phyloP scores from a whole-genome alignment of 2,113 vertebrate species.

The Corythaeola cristata region DNA sequence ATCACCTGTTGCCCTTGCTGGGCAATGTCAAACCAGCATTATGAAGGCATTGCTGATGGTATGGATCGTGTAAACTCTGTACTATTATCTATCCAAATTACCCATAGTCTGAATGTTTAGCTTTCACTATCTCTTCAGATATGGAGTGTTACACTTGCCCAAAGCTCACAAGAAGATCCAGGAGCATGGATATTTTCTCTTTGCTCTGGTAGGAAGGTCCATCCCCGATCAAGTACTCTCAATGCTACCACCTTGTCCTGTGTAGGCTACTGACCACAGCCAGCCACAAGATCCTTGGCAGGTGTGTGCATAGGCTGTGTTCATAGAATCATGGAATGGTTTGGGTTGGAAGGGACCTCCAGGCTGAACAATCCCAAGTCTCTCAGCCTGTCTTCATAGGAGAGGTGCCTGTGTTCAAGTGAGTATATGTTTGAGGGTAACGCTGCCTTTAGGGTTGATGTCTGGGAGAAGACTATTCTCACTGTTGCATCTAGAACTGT shows the following conservation, averaged over 20 bases:
- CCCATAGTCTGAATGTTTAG: not conserved
- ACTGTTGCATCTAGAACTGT: not conserved
- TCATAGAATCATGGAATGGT: not conserved
- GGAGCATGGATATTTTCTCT: not conserved
- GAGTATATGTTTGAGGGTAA: not conserved
- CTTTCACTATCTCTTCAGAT: not conserved
- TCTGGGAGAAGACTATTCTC: not conserved
- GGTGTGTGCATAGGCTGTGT: not conserved
- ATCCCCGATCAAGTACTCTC: not conserved
- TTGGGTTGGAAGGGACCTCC: too few species aligned
- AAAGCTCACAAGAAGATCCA: not conserved
- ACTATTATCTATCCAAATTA: not conserved
- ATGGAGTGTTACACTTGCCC: not conserved
- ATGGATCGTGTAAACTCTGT: not conserved
- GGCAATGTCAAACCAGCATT: not conserved
- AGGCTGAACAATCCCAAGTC: too few species aligned
- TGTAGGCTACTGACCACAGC: not conserved
- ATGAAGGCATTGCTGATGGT: not conserved
- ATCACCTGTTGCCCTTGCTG: not conserved
- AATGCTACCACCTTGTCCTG: rapidly evolving
- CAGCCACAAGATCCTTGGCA: not conserved
- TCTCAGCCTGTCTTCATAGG: too few species aligned
- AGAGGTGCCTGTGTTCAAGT: not conserved
- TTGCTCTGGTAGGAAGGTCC: not conserved
- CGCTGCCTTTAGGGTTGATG: not conserved